These are phyloP conservation scores for Drosophila neocordata DNA, from an alignment of 1,140 invertebrate species.

Conservation along the genomic window DNA sequence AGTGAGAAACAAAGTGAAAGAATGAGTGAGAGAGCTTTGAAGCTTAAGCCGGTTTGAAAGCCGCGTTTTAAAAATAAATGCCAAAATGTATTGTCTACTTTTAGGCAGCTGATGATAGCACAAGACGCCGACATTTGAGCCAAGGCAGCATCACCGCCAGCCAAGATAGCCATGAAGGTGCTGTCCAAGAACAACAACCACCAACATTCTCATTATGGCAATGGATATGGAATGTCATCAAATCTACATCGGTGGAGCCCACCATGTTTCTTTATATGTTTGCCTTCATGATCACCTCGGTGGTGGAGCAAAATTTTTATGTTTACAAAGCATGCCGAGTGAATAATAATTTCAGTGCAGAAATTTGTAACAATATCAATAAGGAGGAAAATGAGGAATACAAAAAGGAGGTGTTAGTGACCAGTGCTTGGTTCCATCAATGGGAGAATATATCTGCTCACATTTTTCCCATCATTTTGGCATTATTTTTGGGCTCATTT, in stretches of 20 bases:
- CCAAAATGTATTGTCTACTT: conserved; percentile 48
- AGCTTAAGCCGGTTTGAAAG: neutral
- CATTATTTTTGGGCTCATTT: conserved; percentile 90
- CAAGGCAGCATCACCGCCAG: conserved; percentile 24
- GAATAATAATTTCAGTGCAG: conserved; percentile 86
- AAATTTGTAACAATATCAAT: conserved; percentile 86
- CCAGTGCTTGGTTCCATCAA: conserved; percentile 88
- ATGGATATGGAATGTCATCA: conserved; percentile 28
- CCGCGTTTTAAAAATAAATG: neutral
- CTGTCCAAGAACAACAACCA: neutral
- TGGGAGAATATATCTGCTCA: conserved; percentile 89
- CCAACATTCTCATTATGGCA: conserved; percentile 14
- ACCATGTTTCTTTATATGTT: conserved; percentile 92
- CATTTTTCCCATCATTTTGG: conserved; percentile 88
- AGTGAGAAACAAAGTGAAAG: no score
- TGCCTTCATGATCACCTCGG: conserved; percentile 90
- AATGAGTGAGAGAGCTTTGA: neutral
- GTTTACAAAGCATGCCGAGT: conserved; percentile 88
- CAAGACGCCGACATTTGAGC: conserved; percentile 33
- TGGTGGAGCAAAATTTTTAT: conserved; percentile 90
- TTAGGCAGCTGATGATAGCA: conserved; percentile 44
- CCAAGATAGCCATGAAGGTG: neutral
- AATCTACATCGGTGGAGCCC: conserved; percentile 87
- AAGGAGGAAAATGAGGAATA: conserved; percentile 83
- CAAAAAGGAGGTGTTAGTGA: conserved; percentile 86